These are phyloP conservation scores for Phyllotreta cruciferae DNA, from an alignment of 2,888 invertebrate species.

Conservation along the genomic window DNA sequence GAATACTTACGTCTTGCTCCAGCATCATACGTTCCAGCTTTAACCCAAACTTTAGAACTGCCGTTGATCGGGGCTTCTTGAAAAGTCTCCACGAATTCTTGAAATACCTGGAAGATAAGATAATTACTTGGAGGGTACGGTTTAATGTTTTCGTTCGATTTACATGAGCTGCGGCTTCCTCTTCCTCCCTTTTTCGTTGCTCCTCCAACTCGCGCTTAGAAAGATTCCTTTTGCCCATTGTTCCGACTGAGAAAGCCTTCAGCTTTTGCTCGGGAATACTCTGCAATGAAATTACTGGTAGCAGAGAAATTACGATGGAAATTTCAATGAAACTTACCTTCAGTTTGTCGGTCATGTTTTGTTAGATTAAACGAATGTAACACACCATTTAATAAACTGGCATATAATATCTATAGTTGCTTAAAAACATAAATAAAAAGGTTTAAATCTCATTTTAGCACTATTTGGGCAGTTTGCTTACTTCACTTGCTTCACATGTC, in stretches of 20 bases:
- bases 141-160: conserved; percentile 47
- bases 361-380: too few species aligned
- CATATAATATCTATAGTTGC: too few species aligned
- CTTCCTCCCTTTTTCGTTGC: conserved; percentile 85
- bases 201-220: conserved; percentile 88
- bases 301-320: background rate
- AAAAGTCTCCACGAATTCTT: conserved; percentile 97
- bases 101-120: conserved; percentile 74
- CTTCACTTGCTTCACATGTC: too few species aligned
- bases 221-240: conserved; percentile 75
- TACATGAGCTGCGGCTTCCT: conserved; percentile 90
- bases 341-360: conserved; percentile 42
- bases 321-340: conserved; percentile 33
- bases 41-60: conserved; percentile 89
- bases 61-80: conserved; percentile 83
- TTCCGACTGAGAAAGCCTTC: conserved; percentile 77
- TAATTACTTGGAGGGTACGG: background rate
- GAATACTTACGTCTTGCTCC: conserved; percentile 80
- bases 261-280: conserved; percentile 71
- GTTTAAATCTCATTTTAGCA: too few species aligned
- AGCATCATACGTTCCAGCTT: conserved; percentile 97
- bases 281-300: conserved; percentile 35
- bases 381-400: too few species aligned
- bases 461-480: too few species aligned
- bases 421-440: too few species aligned